Evolutionary conservation across 2,888 invertebrate genomes (phyloP), one percentile per base, ranked within the genome.

Genomic region (Dicyrtomina minuta): DNA sequence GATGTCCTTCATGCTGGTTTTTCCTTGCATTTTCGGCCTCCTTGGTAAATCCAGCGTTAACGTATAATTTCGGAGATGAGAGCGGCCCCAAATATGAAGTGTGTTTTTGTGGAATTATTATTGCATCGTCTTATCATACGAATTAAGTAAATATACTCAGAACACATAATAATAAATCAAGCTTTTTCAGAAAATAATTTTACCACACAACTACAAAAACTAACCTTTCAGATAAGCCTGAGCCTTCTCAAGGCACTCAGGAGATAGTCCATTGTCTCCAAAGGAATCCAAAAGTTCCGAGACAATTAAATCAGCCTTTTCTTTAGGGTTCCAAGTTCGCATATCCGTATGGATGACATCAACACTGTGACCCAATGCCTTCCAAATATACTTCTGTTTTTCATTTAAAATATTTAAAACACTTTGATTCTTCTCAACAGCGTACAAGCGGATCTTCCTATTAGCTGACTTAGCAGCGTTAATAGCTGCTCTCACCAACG

Each of bases 231-330:
- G 83, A 75, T 95, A 89, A 46, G 89, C 87, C 78, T 94, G 91
- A 2, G 95, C 96, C 2, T 96, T 96, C 83, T 97, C 96, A 61
- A 98, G 85, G 82, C 97, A 98, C 83, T 99, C 99, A 0, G 99
- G 99, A 0, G 96, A 96, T 15, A 99, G 86, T 84, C 99, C 99
- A 82, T 99, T 99, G 82, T 99, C 99, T 22, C 96, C 96, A 85
- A 99, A 99, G 1, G 97, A 97, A 0, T 95, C 98, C 65, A 99
- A 84, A 55, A 99, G 85, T 83, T 99, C 99, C 0, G 97, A 97
- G 27, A 99, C 91, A 64, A 98, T 85, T 78, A 98, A 93, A 83
- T 99, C 98, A 0, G 96, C 96, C 80, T 91, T 89, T 77, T 92
- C 91, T 0, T 91, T 87, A 0, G 93, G 88, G 65, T 87, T 83